phyloP scores from a whole-genome alignment of 2,797 vertebrate species.

The Muscicapa striata region DNA sequence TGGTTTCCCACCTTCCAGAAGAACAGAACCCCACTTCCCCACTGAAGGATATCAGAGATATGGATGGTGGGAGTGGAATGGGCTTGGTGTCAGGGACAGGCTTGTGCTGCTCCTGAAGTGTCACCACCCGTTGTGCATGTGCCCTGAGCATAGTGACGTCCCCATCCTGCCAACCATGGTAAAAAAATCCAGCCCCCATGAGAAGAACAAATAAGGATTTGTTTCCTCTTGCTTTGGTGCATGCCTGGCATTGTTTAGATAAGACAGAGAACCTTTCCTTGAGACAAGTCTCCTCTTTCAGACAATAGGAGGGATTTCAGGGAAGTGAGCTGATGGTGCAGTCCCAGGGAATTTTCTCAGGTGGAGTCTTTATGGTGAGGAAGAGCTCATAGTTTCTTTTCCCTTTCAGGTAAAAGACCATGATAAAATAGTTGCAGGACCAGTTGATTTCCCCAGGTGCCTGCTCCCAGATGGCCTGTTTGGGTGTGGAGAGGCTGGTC shows the following conservation, averaged over 20 bases:
- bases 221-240: conserved; percentile 3
- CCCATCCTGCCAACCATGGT: neutral
- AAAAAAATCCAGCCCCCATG: neutral
- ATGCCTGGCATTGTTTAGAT: conserved; percentile 18
- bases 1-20: neutral
- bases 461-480: fast-evolving
- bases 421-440: fast-evolving
- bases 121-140: fast-evolving
- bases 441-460: fast-evolving
- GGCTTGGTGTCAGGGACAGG: neutral
- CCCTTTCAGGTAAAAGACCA: neutral
- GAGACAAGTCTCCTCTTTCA: conserved; percentile 2
- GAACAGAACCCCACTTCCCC: fast-evolving
- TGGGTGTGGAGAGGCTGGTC: neutral
- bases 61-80: neutral
- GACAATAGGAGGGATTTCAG: neutral
- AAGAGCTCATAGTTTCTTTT: neutral
- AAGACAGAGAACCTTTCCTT: neutral
- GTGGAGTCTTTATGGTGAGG: neutral
- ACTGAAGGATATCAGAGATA: fast-evolving
- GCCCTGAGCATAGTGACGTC: neutral
- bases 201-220: conserved; percentile 38
- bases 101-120: neutral
- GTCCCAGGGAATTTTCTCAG: neutral
- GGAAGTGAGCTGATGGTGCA: neutral